Conservation (phyloP, 2,797 vertebrate genomes). For the Centropyge bicolor region DNA sequence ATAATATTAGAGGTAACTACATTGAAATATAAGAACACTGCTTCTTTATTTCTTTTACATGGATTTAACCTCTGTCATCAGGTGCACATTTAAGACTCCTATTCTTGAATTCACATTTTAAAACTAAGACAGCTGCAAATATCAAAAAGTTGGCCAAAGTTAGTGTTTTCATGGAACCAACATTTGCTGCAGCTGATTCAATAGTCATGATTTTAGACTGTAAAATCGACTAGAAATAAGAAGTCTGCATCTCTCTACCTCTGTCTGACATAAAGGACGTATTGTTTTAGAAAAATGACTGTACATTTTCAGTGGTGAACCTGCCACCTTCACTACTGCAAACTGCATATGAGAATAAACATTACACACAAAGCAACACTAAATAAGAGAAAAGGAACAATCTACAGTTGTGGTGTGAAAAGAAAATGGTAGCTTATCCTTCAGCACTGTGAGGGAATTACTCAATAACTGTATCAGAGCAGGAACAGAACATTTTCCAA, state of each 20-base stretch:
- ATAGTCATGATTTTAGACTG: background rate
- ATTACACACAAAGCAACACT: no score
- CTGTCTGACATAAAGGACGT: no score
- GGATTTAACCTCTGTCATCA: background rate
- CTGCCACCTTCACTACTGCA: no score
- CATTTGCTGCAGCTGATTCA: background rate
- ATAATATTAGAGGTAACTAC: background rate
- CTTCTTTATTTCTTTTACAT: background rate
- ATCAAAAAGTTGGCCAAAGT: background rate
- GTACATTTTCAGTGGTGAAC: no score
- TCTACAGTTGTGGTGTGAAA: background rate
- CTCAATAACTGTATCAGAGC: constrained; percentile 23
- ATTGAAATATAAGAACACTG: background rate
- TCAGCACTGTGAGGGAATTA: constrained; percentile 13
- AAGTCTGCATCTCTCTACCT: background rate
- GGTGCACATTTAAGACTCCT: no score
- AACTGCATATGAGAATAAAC: no score
- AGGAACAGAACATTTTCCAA: constrained; percentile 36
- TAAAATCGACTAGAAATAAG: background rate
- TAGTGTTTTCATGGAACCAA: background rate
- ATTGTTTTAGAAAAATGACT: no score
- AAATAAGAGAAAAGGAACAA: no score
- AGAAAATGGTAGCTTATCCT: background rate
- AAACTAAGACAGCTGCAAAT: background rate
- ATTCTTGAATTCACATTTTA: background rate